Conservation (phyloP, 2,113 vertebrate species). For the Pholis gunnellus region DNA sequence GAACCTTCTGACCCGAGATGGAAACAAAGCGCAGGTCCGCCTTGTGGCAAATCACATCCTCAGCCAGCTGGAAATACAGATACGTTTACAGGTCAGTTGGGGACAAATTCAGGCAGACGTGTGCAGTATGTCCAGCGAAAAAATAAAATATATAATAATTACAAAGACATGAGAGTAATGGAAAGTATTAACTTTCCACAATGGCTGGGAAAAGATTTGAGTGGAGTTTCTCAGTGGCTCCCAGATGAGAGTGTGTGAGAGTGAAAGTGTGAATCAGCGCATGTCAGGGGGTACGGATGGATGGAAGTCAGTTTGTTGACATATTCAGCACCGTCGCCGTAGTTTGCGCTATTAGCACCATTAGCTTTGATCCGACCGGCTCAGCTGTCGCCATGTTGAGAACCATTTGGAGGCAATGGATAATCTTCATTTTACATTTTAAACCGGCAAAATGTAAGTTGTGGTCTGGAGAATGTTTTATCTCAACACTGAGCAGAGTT, state of each 20-base stretch:
- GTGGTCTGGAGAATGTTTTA: not conserved
- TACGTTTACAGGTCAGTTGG: not conserved
- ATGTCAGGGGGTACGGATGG: not conserved
- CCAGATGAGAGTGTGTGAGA: conserved; percentile 21
- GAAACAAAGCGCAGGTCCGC: conserved; percentile 96
- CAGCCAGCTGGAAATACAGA: conserved; percentile 83
- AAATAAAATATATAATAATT: not conserved
- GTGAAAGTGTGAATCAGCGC: conserved; percentile 16
- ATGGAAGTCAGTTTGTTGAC: not conserved
- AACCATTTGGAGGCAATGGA: too few species aligned
- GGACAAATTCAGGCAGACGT: not conserved
- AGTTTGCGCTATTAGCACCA: too few species aligned
- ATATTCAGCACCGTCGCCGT: too few species aligned
- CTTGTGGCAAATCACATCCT: conserved; percentile 98
- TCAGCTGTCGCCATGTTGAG: too few species aligned
- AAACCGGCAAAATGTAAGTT: not conserved
- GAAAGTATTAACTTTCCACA: conserved; percentile 7
- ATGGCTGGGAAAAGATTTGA: not conserved
- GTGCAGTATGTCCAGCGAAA: not conserved
- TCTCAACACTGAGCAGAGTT: not conserved
- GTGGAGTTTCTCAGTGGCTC: conserved; percentile 6
- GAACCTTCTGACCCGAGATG: conserved; percentile 96
- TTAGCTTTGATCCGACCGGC: too few species aligned
- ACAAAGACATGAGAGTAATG: not conserved
- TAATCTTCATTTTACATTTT: not conserved